Evolutionary conservation across 2,888 invertebrate genomes (phyloP).

Genomic region (Crepidodera aurea): DNA sequence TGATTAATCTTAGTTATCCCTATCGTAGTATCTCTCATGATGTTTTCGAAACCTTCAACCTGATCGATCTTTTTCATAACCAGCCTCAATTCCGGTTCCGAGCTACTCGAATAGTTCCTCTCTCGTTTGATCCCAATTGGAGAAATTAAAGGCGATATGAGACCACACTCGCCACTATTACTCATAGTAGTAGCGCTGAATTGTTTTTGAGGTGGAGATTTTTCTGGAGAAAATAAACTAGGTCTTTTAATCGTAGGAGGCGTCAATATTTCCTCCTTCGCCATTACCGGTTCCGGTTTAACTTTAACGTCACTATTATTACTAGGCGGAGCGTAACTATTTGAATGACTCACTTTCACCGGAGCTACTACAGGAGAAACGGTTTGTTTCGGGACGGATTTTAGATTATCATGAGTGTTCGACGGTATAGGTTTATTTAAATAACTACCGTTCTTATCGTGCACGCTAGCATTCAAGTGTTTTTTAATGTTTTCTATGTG

Average conservation of each 20-base stretch:
- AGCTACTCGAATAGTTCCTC: conserved; percentile 62
- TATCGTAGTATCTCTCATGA: conserved; percentile 65
- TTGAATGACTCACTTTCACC: conserved; percentile 19
- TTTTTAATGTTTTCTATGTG: conserved; percentile 53
- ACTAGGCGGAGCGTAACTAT: conserved; percentile 19
- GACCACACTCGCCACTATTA: background rate
- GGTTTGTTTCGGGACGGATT: conserved; percentile 57
- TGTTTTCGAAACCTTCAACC: conserved; percentile 69
- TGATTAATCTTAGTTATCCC: conserved; percentile 54
- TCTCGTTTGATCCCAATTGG: conserved; percentile 51
- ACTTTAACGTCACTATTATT: conserved; percentile 11
- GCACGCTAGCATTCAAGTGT: conserved; percentile 50
- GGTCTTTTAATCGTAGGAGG: conserved; percentile 63
- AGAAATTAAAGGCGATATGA: conserved; percentile 49
- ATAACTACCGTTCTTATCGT: conserved; percentile 55
- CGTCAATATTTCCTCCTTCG: conserved; percentile 46
- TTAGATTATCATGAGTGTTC: conserved; percentile 52
- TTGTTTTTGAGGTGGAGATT: conserved; percentile 59
- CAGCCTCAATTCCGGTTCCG: conserved; percentile 69
- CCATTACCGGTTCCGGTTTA: conserved; percentile 29
- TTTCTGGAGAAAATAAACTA: conserved; percentile 74
- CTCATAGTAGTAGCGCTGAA: background rate
- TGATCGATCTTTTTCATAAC: conserved; percentile 71
- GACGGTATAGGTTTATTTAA: conserved; percentile 58
- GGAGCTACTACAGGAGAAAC: conserved; percentile 28